phyloP scores from a whole-genome alignment of 2,888 invertebrate species.

The Acleris literana region DNA sequence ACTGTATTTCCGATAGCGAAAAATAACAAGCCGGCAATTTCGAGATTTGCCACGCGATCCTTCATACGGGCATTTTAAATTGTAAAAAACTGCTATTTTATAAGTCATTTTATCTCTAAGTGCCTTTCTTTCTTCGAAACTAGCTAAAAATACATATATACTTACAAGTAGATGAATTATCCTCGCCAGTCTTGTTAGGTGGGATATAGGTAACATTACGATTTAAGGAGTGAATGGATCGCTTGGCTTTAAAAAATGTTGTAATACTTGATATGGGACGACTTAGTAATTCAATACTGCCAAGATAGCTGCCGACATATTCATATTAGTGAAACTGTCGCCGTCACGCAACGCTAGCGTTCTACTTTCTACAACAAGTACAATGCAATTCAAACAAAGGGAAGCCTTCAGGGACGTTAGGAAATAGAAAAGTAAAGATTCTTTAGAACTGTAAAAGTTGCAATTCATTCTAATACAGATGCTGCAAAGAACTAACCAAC shows the following conservation, averaged over 20 bases:
- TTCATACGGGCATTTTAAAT: not conserved
- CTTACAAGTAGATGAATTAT: too few relatives aligned
- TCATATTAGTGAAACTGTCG: slow-evolving; percentile 36
- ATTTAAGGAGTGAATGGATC: too few relatives aligned
- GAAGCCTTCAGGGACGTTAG: slow-evolving; percentile 28
- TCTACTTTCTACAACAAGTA: slow-evolving; percentile 34
- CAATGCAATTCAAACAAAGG: slow-evolving; percentile 34
- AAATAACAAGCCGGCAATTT: slow-evolving; percentile 10
- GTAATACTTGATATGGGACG: not conserved
- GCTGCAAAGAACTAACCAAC: too few relatives aligned
- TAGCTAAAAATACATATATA: too few relatives aligned
- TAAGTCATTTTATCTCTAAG: too few relatives aligned
- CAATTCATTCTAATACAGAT: too few relatives aligned
- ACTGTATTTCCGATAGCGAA: slow-evolving; percentile 9
- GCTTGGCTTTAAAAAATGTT: too few relatives aligned
- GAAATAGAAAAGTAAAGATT: slow-evolving; percentile 6
- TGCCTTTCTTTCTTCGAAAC: too few relatives aligned
- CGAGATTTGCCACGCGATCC: not conserved
- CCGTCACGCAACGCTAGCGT: slow-evolving; percentile 28
- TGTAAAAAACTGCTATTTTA: too few relatives aligned
- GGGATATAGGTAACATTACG: too few relatives aligned
- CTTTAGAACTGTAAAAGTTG: slow-evolving; percentile 10
- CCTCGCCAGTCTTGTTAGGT: too few relatives aligned
- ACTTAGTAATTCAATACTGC: slow-evolving; percentile 15
- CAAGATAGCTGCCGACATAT: slow-evolving; percentile 22